phyloP scores from a whole-genome alignment of 2,888 invertebrate species.

The Polyommatus icarus region DNA sequence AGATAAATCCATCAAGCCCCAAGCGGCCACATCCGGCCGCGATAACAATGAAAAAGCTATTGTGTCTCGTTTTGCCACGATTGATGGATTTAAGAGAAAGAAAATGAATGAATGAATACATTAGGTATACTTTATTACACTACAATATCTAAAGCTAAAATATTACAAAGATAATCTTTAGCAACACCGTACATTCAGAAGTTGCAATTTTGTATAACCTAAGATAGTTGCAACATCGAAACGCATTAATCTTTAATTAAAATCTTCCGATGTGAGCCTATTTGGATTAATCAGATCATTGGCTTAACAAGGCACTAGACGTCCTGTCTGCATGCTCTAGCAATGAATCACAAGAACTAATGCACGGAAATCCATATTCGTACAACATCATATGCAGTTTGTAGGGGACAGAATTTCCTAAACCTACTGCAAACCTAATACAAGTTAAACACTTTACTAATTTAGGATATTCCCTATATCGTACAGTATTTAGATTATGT shows the following conservation, averaged over 20 bases:
- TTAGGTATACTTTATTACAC: no score
- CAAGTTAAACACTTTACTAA: neutral
- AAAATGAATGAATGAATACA: no score
- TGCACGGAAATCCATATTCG: conserved; percentile 13
- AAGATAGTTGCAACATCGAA: neutral
- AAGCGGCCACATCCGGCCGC: no score
- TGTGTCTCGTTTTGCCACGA: no score
- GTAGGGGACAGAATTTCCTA: neutral
- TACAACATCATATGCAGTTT: conserved; percentile 16
- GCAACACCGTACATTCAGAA: neutral
- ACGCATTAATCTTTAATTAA: conserved; percentile 21
- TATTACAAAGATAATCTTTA: neutral
- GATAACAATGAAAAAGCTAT: no score
- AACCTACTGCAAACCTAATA: neutral
- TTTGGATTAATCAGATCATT: conserved; percentile 22
- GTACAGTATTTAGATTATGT: no score
- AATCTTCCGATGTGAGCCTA: conserved; percentile 19
- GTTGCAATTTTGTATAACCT: neutral
- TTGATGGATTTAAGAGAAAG: no score
- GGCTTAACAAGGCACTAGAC: conserved; percentile 20
- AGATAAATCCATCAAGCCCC: no score
- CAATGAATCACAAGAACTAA: conserved; percentile 11
- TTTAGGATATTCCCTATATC: neutral
- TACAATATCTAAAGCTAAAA: neutral
- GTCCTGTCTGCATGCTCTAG: conserved; percentile 16